Conservation (phyloP, 1,140 invertebrate species). For the Pseudomyrmex gracilis region DNA sequence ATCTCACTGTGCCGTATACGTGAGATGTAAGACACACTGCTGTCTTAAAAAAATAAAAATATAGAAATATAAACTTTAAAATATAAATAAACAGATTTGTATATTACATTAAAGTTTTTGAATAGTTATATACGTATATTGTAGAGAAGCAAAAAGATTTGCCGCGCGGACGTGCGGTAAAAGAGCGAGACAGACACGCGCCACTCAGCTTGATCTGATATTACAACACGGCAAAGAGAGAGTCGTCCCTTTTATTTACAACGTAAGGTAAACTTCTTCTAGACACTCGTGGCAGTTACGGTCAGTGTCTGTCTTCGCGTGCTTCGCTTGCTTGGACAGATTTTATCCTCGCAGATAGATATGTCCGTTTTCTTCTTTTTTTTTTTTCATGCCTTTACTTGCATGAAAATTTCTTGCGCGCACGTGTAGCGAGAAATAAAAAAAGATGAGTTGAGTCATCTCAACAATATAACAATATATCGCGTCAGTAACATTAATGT, state of each 20-base stretch:
- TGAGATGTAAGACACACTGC: no score
- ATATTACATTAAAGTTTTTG: no score
- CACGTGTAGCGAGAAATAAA: no score
- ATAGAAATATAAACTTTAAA: no score
- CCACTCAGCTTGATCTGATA: background rate
- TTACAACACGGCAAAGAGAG: constrained; percentile 58
- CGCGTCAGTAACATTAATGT: no score
- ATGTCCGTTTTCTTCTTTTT: constrained; percentile 2
- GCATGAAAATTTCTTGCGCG: background rate
- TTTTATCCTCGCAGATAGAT: background rate
- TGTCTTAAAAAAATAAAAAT: no score
- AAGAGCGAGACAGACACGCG: background rate
- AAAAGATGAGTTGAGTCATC: no score
- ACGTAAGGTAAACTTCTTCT: constrained; percentile 82
- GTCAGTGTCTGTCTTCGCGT: constrained; percentile 81
- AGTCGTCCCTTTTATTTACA: constrained; percentile 79
- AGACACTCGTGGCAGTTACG: constrained; percentile 73
- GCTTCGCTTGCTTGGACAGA: background rate
- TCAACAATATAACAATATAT: no score
- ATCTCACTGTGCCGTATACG: no score
- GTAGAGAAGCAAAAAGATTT: background rate
- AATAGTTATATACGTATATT: background rate
- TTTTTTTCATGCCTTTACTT: background rate
- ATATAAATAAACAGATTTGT: no score
- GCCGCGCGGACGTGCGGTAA: background rate